Evolutionary conservation across 2,113 vertebrate species (phyloP).

Genomic region (Amazona guildingii): DNA sequence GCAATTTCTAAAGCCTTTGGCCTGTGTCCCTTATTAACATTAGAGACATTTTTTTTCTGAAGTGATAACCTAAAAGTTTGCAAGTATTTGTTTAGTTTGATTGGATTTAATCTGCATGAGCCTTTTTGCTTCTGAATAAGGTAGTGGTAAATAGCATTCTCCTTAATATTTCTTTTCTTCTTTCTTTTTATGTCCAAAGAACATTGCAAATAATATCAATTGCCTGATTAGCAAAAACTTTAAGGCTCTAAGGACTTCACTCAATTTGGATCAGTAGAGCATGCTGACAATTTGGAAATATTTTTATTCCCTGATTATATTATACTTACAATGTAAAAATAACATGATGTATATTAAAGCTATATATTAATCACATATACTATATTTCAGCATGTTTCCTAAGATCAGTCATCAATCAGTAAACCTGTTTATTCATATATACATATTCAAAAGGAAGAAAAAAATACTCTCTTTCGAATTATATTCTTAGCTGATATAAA

Average conservation of each 20-base stretch:
- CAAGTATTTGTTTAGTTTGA: slow-evolving; percentile 65
- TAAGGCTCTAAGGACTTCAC: background rate
- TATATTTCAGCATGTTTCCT: background rate
- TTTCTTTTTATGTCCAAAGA: background rate
- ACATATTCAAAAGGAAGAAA: background rate
- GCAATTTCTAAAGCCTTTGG: slow-evolving; percentile 62
- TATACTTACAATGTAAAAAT: background rate
- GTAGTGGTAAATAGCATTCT: background rate
- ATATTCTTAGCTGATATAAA: background rate
- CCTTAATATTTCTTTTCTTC: background rate
- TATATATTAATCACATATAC: background rate
- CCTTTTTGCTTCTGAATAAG: slow-evolving; percentile 1
- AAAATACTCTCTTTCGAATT: background rate
- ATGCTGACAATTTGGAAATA: background rate
- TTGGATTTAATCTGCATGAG: slow-evolving; percentile 46
- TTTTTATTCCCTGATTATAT: background rate
- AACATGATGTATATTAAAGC: background rate
- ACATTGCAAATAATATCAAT: background rate
- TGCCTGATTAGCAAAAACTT: background rate
- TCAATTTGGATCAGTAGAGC: background rate
- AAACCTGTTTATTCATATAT: background rate
- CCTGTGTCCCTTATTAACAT: slow-evolving; percentile 56
- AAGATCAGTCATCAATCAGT: background rate
- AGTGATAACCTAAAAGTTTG: slow-evolving; percentile 64
- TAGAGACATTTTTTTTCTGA: slow-evolving; percentile 65